Evolutionary conservation across 2,888 invertebrate genomes (phyloP), one percentile per base, ranked within the genome.

Genomic region (Lepeophtheirus nordmannii): DNA sequence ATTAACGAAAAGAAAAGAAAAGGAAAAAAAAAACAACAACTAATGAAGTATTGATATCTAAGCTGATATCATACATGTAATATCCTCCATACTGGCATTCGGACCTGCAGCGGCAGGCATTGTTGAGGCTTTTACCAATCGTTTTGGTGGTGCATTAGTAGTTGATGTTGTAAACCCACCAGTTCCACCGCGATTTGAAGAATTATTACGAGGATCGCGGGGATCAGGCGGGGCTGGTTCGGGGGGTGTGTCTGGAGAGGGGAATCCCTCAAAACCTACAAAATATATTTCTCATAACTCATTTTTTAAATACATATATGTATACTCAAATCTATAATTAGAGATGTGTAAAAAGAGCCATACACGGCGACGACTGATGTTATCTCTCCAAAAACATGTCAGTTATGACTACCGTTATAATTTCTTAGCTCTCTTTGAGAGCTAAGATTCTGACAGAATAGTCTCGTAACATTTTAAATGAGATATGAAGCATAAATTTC

Each of bases 241-340:
- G 53, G 87, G 87, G 62, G 87, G 87, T 69, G 87, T 87, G 72
- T 85, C 86, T 65, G 87, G 86, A 68, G 85, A 86, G 70, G 87
- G 87, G 76, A 86, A 87, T 69, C 30, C 87, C 77, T 86, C 85
- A 76, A 87, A 86, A 73, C 85, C 86, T 85, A 74, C 67, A 71
- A 70, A 56, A 65, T 65, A 67, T 30, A 30, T 30, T 30, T 30
- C 30, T 30, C 30, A 30, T 30, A 30, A 30, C 30, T 2, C 30
- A 30, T 30, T 30, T 30, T 30, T 30, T 30, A 5, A n/a, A n/a
- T n/a, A 30, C 2, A 30, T 30, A 30, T 7, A 30, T 30, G 7
- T 30, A 30, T 30, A 30, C 30, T 30, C 30, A 30, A 30, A 30
- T 30, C 30, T 5, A 30, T 30, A 5, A 30, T 30, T 5, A 30